Evolutionary conservation across 1,140 invertebrate genomes (phyloP), one percentile per base, ranked within the genome.

Genomic region (Maniola jurtina): DNA sequence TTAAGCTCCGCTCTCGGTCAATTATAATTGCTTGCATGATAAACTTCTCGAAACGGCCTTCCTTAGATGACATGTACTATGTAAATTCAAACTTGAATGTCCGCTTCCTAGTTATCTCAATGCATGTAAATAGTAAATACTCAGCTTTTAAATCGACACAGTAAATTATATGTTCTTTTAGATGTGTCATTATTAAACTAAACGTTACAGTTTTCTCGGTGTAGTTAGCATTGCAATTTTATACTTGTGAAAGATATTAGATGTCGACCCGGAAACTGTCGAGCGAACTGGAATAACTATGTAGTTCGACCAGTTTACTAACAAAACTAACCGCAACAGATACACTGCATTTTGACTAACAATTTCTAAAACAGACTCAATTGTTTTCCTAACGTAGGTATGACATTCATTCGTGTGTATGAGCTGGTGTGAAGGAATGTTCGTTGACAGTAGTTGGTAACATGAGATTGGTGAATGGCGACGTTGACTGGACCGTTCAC

Each of bases 391-490:
- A 38, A 11, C 38, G 38, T 38, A 38, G 5, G 10, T 55, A 25
- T 34, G 33, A 55, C 5, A 55, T 47, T 57, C 40, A 66, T 42
- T 35, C 40, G 47, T 68, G 40, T 40, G 15, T 34, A 55, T 13
- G 47, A 52, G 7, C n/a, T n/a, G n/a, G 50, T 67, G 62, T 57
- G 54, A 50, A 59, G 62, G 63, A 69, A 72, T 66, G 65, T 56
- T 54, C 9, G 48, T 52, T 34, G 52, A 34, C 52, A 55, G 52
- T 34, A 38, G 40, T 55, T 56, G 59, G 80, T 79, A 83, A 84
- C 58, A 58, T 73, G 76, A 84, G 76, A 81, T 73, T 73, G 66
- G 77, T 74, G 77, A 77, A 73, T 72, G 68, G 68, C 71, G 62
- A 73, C 16, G 25, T 55, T 34, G 52, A 33, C 52, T 55, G 52